These are phyloP conservation scores for Picathartes gymnocephalus DNA, from an alignment of 2,113 vertebrate species.

Conservation along the genomic window DNA sequence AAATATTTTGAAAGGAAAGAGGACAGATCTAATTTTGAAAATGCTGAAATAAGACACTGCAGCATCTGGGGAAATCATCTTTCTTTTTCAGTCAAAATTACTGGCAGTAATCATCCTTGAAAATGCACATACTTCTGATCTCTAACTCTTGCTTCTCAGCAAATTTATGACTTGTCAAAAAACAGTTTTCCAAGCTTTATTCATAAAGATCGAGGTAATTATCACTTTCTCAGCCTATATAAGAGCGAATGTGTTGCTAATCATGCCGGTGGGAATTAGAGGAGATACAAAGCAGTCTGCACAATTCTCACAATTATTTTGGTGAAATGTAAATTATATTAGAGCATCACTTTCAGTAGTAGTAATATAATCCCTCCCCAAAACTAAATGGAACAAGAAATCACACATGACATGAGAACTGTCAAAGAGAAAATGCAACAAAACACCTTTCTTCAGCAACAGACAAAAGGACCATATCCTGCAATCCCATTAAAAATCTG, in stretches of 20 bases:
- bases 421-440: not conserved
- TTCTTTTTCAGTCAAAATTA: conserved; percentile 45
- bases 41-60: conserved; percentile 15
- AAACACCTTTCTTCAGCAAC: not conserved
- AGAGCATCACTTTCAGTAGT: not conserved
- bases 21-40: conserved; percentile 25
- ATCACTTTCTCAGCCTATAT: not conserved
- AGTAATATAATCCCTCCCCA: not conserved
- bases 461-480: not conserved
- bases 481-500: not conserved
- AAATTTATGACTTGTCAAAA: conserved; percentile 29
- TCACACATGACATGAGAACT: accelerated
- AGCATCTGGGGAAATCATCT: conserved; percentile 48
- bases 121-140: conserved; percentile 42
- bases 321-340: not conserved
- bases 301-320: not conserved
- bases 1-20: not conserved
- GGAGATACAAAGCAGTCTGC: not conserved
- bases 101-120: conserved; percentile 17
- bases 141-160: conserved; percentile 11
- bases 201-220: not conserved
- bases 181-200: conserved; percentile 2
- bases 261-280: not conserved
- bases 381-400: not conserved
- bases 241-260: not conserved